Evolutionary conservation across 1,140 invertebrate genomes (phyloP), one percentile per base, ranked within the genome.

Genomic region (Bradysia coprophila): DNA sequence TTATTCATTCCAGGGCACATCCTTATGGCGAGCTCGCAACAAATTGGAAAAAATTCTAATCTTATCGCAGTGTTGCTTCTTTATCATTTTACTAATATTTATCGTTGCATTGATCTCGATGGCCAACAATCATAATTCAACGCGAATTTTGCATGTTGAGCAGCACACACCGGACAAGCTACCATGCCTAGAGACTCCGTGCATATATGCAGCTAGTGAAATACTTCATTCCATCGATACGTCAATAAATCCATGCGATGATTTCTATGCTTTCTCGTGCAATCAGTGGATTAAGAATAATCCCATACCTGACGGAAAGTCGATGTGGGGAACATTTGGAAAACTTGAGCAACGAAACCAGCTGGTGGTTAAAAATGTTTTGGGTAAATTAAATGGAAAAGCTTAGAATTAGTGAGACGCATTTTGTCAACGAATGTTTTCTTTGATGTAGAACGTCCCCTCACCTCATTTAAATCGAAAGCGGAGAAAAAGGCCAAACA

Each of bases 251-350:
- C 92, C 93, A 0, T 98, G 94, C 59, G 71, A 89, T 8, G 89
- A 98, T 62, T 98, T 97, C 64, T 98, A 95, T 61, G 69, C 83
- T 42, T 97, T 85, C 61, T 75, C 92, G 0, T 97, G 93, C 55
- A 90, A 90, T 13, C 82, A 84, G 1, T 96, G 91, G 91, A 77
- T 92, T 20, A 76, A 78, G 51, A 76, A 78, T 38, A 93, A 95
- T 64, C 87, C 89, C 0, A 85, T 94, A 45, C 92, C 92, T 0
- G 81, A 83, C 58, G 84, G 78, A n/a, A 84, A 88, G 56, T 81
- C 81, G n/a, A 80, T 76, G 40, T 95, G 91, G 91, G 86, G 86
- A 16, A 92, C 88, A n/a, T 95, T 95, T 60, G 81, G 80, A 34
- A 91, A 93, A 59, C 68, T 96, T 34, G 87, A 90, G 57, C 79